Evolutionary conservation across 2,888 invertebrate genomes (phyloP), one percentile per base, ranked within the genome.

Genomic region (Penaeus monodon): DNA sequence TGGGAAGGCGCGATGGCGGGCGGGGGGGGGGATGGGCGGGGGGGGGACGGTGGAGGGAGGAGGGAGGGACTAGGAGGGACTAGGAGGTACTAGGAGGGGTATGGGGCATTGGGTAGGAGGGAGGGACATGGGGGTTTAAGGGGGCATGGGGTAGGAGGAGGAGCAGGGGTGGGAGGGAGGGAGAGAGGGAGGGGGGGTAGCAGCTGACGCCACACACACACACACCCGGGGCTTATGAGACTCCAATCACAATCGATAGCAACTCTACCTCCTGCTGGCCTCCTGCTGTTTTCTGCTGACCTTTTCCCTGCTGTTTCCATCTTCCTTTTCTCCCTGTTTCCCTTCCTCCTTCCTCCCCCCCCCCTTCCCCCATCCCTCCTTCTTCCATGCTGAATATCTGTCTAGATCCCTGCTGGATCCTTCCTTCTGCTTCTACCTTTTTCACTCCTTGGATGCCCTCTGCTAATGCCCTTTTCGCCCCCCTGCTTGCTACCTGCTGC

Each of bases 191-290:
- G 49, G 29, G 49, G 10, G 76, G 49, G 80, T 38, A 44, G 81
- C 70, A 81, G 81, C 81, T 81, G 81, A 81, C 81, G 82, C 82
- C 74, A 73, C 83, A 76, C 65, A 77, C 64, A 76, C 49, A 49
- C 49, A 49, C 49, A 49, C 49, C 77, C 66, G 65, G 33, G 76
- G 83, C 83, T 84, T 84, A 84, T 63, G 83, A 84, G 83, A 77
- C 76, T 77, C 83, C 83, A 77, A 84, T 84, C 83, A 84, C 83
- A 84, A 84, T 84, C 83, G 83, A 84, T 84, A 84, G 33, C 77
- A 77, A 77, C 83, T 64, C 65, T 33, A 74, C 82, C 82, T 73
- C 29, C 81, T 70, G 73, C 81, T 73, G 57, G 73, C 68, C 81
- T 81, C 49, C 49, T 49, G 49, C 49, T 49, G 14, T 12, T 49